Base-by-base conservation (phyloP, 1,140 invertebrate species). In the Uloborus diversus region DNA sequence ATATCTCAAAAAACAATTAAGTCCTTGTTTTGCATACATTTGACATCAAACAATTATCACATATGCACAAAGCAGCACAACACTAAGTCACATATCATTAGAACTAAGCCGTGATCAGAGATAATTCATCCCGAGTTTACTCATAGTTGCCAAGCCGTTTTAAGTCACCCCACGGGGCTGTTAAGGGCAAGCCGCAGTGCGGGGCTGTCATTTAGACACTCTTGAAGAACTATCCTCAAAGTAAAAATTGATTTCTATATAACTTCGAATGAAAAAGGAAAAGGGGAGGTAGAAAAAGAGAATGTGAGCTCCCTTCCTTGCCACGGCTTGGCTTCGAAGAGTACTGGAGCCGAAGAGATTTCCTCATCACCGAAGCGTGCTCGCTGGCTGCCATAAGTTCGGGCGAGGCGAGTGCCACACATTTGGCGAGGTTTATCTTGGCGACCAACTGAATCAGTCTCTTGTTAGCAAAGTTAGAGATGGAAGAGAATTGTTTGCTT, bases 211-310 rank as follows among this genome's bases (percentile, higher is more conserved):
- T 62, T 27, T 27, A 17, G 59, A 28, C 25, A n/a, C n/a, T 57
- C 25, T 57, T 25, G 56, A 57, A 25, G 56, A 17, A 28, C 30
- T 32, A 25, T 20, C n/a, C 14, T 14, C 13, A 14, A 23, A 1
- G 7, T 14, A 68, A 37, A 53, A 68, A 68, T 68, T 68, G 65
- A 68, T 68, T 68, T 68, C 65, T 68, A 68, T 47, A 68, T 53
- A 68, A 68, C 65, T 68, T 30, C 20, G n/a, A n/a, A n/a, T n/a
- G n/a, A n/a, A n/a, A n/a, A n/a, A n/a, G n/a, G n/a, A n/a, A n/a
- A n/a, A n/a, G 65, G 33, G 28, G 37, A 37, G 35, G 37, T 17
- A 23, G 61, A 23, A 47, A 17, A 42, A 49, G 17, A 25, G 30
- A 51, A 28, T n/a, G n/a, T 51, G 53, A 68, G 65, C 27, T 32